phyloP scores from a whole-genome alignment of 2,888 invertebrate species.

The Netelia melanura region DNA sequence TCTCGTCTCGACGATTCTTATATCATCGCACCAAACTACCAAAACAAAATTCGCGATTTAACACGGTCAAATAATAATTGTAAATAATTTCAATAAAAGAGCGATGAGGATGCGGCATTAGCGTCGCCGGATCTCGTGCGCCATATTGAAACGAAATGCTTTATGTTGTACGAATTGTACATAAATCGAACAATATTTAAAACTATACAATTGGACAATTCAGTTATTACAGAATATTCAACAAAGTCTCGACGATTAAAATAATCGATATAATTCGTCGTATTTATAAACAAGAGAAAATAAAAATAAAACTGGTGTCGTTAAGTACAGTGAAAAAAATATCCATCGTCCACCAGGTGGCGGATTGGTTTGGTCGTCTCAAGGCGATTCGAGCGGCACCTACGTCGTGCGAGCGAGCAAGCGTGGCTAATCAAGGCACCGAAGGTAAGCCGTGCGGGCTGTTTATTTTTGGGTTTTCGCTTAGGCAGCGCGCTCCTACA shows the following conservation, averaged over 20 bases:
- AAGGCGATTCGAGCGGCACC: constrained; percentile 66
- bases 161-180: background rate
- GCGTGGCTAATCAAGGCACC: constrained; percentile 96
- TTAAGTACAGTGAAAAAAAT: background rate
- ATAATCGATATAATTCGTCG: background rate
- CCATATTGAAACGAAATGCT: constrained; percentile 24
- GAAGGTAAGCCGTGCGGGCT: constrained; percentile 88
- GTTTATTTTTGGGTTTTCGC: constrained; percentile 81
- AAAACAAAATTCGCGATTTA: background rate
- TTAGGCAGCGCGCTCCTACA: constrained; percentile 75
- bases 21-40: background rate
- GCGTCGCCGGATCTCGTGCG: constrained; percentile 19
- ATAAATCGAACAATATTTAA: background rate
- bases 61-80: background rate
- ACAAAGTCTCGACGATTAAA: background rate
- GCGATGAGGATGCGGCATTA: background rate
- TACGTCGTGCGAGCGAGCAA: constrained; percentile 82
- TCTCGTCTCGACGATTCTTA: background rate
- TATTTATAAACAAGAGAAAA: background rate
- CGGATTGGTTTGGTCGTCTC: constrained; percentile 39
- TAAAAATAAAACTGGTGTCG: background rate
- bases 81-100: constrained; percentile 3
- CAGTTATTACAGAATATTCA: background rate
- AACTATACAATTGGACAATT: background rate
- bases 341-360: constrained; percentile 54